Evolutionary conservation across 2,797 vertebrate species (phyloP), one percentile per base, ranked within the genome.

Genomic region (Myiothlypis coronata): DNA sequence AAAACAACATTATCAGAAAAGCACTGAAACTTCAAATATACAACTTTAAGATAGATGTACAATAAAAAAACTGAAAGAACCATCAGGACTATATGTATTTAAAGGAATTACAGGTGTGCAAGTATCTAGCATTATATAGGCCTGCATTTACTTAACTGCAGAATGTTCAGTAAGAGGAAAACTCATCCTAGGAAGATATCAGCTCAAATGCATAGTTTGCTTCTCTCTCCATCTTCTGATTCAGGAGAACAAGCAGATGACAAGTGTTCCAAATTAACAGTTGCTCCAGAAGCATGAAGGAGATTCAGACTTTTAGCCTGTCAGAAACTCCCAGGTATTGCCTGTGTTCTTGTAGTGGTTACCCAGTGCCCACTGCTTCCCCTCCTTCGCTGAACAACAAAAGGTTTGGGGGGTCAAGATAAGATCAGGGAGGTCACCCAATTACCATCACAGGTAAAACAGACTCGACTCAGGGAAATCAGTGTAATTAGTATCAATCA

Each of bases 361-460:
- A 53, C 47, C 12, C 32, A 37, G 20, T 34, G 43, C 37, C n/a
- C 55, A 94, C 6, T 18, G 39, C 34, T 37, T 35, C 24, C 8
- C 30, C n/a, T 65, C 24, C 24, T 19, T 35, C 28, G 3, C 8
- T 14, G 34, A 34, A 61, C 21, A 69, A 39, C 34, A 47, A 24
- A n/a, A 67, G 6, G 9, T 11, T 56, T 9, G 0, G 1, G 5
- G 17, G 5, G 12, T 41, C 0, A 0, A 49, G 16, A 6, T 32
- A 67, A 61, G 30, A 8, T 34, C 34, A 60, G 21, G 5, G 21
- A 88, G 21, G 39, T 55, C 34, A 69, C 26, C 4, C 41, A 77
- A 39, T 12, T 47, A 47, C 17, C 47, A 47, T 22, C 30, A 69
- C 34, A 55, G 3, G 34, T 22, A 70, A 70, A 78, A 63, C 12